Base-by-base conservation (phyloP, 2,113 vertebrate genomes). In the Peromyscus californicus region DNA sequence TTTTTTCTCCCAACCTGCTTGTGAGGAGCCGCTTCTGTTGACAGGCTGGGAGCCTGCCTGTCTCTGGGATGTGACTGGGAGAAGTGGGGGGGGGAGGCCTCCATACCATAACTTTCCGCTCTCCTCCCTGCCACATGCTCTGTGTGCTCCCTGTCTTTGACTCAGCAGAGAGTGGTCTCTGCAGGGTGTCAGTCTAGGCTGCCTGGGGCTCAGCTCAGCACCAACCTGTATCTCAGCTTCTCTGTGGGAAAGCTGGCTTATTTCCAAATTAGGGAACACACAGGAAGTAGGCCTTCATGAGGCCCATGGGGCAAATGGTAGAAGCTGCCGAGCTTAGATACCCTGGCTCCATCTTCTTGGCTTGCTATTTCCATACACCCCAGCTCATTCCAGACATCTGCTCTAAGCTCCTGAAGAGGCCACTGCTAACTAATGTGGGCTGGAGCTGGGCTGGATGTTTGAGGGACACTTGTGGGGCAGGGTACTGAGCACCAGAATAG, bases 291-390 rank as follows among this genome's bases (percentile, higher is more conserved):
- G 31, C 59, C 12, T 26, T 36, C 24, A 1, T 45, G 42, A 91
- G 69, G 36, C 16, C 10, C 3, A 1, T 2, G 11, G 24, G 12
- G 31, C 26, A 19, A 87, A 70, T 5, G 10, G 31, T 17, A 42
- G 70, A 45, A 54, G 39, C 59, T 7, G n/a, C 61, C 1, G 3
- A 45, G 19, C 78, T 70, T 76, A 15, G 72, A 54, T 59, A 54
- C 0, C 0, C 22, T 0, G 5, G 29, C 36, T 36, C 5, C 51
- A 3, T n/a, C 1, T 1, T 74, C 67, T 39, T 45, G 67, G n/a
- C 42, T 74, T 11, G 72, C 31, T 16, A 5, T 22, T 65, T 61
- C 59, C 8, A 1, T 0, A 2, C 7, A 31, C 9, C 76, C 51
- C 1, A 0, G 22, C 26, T 87, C 11, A 39, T 29, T 85, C 70